phyloP scores from a whole-genome alignment of 1,140 invertebrate species.

The Berghia stephanieae region DNA sequence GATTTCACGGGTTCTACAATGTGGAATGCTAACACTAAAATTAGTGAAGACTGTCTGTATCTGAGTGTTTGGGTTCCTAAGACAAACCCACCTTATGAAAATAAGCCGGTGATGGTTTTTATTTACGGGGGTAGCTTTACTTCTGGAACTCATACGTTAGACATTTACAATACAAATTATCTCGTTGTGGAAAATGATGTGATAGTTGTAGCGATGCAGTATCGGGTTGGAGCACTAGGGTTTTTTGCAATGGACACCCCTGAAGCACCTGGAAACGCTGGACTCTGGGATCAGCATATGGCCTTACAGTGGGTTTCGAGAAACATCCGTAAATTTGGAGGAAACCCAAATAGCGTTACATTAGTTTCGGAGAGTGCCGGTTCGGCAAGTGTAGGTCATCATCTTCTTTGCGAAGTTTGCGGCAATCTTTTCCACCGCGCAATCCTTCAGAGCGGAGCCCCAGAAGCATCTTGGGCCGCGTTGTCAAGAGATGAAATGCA shows the following conservation, averaged over 20 bases:
- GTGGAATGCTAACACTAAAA: conserved; percentile 95
- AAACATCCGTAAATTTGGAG: conserved; percentile 93
- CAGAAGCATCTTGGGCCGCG: conserved; percentile 89
- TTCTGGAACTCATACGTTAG: conserved; percentile 89
- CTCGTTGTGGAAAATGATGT: conserved; percentile 82
- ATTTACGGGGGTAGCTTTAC: conserved; percentile 97
- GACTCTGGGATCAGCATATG: conserved; percentile 93
- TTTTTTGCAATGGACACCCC: conserved; percentile 91
- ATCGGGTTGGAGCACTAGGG: conserved; percentile 87
- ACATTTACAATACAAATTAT: conserved; percentile 90
- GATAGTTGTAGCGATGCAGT: conserved; percentile 95
- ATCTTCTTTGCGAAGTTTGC: conserved; percentile 86
- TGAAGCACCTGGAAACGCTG: conserved; percentile 94
- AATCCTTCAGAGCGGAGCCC: conserved; percentile 73
- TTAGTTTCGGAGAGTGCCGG: conserved; percentile 97
- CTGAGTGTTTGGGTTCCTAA: conserved; percentile 86
- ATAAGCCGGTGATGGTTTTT: conserved; percentile 95
- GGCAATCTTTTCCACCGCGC: conserved; percentile 86
- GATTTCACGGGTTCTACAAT: conserved; percentile 92
- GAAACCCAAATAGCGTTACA: conserved; percentile 93
- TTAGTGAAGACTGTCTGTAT: conserved; percentile 97
- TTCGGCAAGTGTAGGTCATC: conserved; percentile 90
- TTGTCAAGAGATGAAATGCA: conserved; percentile 76
- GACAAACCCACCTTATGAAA: conserved; percentile 65
- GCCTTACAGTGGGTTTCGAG: conserved; percentile 81